Evolutionary conservation across 2,797 vertebrate genomes (phyloP), one percentile per base, ranked within the genome.

Genomic region (Capromys pilorides): DNA sequence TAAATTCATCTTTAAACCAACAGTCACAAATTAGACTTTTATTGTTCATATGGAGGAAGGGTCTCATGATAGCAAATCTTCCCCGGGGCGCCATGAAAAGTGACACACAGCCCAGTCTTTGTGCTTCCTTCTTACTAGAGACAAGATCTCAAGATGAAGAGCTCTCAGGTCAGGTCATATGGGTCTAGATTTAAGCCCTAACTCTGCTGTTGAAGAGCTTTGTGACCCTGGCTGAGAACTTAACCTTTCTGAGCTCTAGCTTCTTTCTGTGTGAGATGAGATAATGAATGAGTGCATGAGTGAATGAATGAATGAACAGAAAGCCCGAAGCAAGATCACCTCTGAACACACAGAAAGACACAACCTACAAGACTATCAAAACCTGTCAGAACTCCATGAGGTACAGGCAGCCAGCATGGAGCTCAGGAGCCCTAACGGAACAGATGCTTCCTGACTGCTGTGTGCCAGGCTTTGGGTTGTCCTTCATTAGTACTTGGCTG

Each of bases 1-100:
- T 84, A 26, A 41, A 51, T 54, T 93, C 64, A 57, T 67, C 69
- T 91, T 91, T 85, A 82, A 83, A 26, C 12, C 77, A 77, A 86
- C 41, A 81, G 22, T 78, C 51, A 41, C 9, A 79, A 28, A 21
- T 67, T 62, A 59, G 39, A 45, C 80, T 83, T 89, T 80, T 18
- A 7, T 86, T 71, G 5, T 79, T 89, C 78, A 49, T 73, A 59
- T 80, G 89, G 86, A 80, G 49, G 22, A 66, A 69, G 33, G 33
- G 57, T 13, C 13, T 31, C 62, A 12, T 8, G 3, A 26, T 88
- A 83, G 64, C n/a, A 8, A 13, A 24, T 59, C 75, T 85, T 77
- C 12, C 12, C 31, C 51, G 39, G 61, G 71, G 66, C 36, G n/a
- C 45, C 36, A 11, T 0, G 28, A 49, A 87, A 77, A 81, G 51